A percentile compares a stretch with the other conserved stretches of the same genome.
Conservation (phyloP, 2,888 invertebrate species). For the Chrysomela aeneicollis region DNA sequence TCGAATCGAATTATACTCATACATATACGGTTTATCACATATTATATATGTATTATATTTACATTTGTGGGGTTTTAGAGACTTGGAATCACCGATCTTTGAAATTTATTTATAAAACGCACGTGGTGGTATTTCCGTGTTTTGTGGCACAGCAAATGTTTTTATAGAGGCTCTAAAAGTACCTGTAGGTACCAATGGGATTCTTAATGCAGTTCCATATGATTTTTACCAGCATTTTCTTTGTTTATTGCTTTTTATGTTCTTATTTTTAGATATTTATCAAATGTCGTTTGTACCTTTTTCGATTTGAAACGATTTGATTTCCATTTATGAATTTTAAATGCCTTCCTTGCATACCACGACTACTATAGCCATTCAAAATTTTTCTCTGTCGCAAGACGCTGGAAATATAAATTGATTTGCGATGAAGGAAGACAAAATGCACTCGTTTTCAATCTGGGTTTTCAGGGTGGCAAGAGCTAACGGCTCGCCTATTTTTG, state of each 20-base stretch:
- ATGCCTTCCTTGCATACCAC: slow-evolving; percentile 4
- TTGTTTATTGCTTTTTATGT: slow-evolving; percentile 37
- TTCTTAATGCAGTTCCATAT: background rate
- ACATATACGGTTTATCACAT: slow-evolving; percentile 51
- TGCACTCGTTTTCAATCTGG: slow-evolving; percentile 30
- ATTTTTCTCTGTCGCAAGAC: slow-evolving; percentile 28
- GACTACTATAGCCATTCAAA: background rate
- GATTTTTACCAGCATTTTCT: slow-evolving; percentile 28
- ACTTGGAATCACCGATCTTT: slow-evolving; percentile 39
- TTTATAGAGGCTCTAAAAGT: slow-evolving; percentile 14
- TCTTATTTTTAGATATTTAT: slow-evolving; percentile 31
- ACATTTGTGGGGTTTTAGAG: slow-evolving; percentile 47
- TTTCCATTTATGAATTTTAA: slow-evolving; percentile 16
- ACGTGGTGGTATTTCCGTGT: slow-evolving; percentile 4
- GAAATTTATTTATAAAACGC: slow-evolving; percentile 22
- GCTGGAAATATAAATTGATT: slow-evolving; percentile 4
- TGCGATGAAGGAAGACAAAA: background rate
- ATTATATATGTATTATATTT: slow-evolving; percentile 56
- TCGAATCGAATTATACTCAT: slow-evolving; percentile 33
- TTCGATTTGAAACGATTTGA: slow-evolving; percentile 12
- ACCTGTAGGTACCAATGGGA: slow-evolving; percentile 16
- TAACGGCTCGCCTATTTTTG: slow-evolving; percentile 62
- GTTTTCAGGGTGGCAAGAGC: slow-evolving; percentile 68
- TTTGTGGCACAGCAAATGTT: slow-evolving; percentile 25
- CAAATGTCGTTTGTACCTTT: slow-evolving; percentile 24